Evolutionary conservation across 2,113 vertebrate genomes (phyloP), one percentile per base, ranked within the genome.

Genomic region (Calidris pugnax): DNA sequence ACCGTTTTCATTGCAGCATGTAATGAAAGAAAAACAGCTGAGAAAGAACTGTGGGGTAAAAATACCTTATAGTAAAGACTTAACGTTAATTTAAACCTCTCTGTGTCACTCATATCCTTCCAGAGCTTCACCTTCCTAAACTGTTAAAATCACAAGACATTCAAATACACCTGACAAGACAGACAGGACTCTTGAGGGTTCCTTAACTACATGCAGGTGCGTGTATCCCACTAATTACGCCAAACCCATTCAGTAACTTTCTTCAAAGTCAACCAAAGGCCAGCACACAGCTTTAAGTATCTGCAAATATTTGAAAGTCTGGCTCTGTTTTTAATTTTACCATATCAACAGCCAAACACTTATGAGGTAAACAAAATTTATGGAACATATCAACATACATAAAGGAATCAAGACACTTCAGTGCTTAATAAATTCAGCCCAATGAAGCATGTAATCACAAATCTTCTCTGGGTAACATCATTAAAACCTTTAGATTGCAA

Each of bases 1-100:
- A 93, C 93, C 28, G 0, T 92, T 86, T 93, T 93, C 83, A 95
- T 81, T 86, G 83, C 93, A 93, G 94, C 91, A 93, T 92, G 86
- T 67, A 95, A 96, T 47, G 68, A 93, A 93, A 96, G 76, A 97
- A 83, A 92, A 95, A 95, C 55, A 92, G 32, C 93, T 95, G 68
- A 97, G 73, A 96, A 95, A 88, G 30, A 88, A 90, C 33, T 21
- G 59, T 57, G 33, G n/a, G 32, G 74, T 76, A 33, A 84, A 93
- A 93, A 77, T 10, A 84, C 17, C 47, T 66, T 22, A 9, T 24
- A 86, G 39, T 71, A 50, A 86, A 80, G 32, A 67, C 20, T 73
- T 73, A 57, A 50, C 11, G 30, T 47, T 74, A 39, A 59, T 57
- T 85, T 69, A 69, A 83, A 53, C 12, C 47, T 94, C 55, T 59